Conservation (phyloP, 1,140 invertebrate genomes). For the Harpegnathos saltator region DNA sequence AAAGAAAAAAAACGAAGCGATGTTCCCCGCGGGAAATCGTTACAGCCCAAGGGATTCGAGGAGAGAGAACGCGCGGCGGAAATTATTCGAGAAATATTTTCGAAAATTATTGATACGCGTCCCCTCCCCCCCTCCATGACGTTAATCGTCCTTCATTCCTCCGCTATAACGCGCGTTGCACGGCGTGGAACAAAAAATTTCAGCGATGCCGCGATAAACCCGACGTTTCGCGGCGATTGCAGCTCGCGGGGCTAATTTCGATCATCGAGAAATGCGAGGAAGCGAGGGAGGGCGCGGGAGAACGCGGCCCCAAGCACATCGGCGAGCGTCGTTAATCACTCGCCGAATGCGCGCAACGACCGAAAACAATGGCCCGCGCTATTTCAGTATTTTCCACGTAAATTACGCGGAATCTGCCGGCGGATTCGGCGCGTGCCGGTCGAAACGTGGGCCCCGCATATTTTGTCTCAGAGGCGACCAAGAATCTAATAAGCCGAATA, state of each 20-base stretch:
- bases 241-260: constrained; percentile 13
- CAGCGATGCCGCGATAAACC: no score
- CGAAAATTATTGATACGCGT: no score
- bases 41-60: neutral
- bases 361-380: constrained; percentile 7
- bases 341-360: neutral
- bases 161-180: no score
- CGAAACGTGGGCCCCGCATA: constrained; percentile 4
- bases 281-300: no score
- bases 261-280: neutral
- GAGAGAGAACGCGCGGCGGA: no score
- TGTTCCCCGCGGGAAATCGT: neutral
- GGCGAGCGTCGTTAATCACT: neutral
- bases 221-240: no score
- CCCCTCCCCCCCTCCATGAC: no score
- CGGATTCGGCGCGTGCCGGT: no score
- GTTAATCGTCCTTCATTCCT: no score
- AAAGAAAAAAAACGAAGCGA: neutral
- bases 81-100: no score
- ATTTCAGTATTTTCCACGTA: constrained; percentile 43
- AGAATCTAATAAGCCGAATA: constrained; percentile 71
- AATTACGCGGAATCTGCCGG: neutral
- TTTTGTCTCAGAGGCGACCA: constrained; percentile 24
- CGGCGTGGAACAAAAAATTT: no score
- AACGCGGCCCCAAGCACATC: neutral